These are phyloP conservation scores for Enteromius trimaculatus DNA, from an alignment of 2,797 vertebrate species.

Conservation along the genomic window DNA sequence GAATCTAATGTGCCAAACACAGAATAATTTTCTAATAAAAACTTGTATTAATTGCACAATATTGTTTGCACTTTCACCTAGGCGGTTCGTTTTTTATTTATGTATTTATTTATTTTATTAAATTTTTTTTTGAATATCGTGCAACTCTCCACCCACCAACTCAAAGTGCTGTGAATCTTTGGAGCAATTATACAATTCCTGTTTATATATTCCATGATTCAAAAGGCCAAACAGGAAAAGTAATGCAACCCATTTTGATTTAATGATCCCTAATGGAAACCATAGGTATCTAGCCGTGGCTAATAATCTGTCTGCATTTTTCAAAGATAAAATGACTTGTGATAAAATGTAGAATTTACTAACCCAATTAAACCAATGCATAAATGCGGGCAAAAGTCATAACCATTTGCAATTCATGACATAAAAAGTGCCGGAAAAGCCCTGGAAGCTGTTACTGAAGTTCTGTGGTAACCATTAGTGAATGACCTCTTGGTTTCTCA, in stretches of 20 bases:
- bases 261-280: conserved; percentile 78
- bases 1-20: neutral
- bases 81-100: too few species aligned
- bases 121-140: conserved; percentile 14
- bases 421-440: conserved; percentile 2
- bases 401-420: conserved; percentile 78
- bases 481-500: conserved; percentile 23
- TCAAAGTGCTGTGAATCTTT: conserved; percentile 5
- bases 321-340: conserved; percentile 61
- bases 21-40: conserved; percentile 1
- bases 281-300: conserved; percentile 62
- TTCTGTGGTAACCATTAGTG: conserved; percentile 32
- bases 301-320: conserved; percentile 53
- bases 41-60: neutral
- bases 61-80: neutral
- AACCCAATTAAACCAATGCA: conserved; percentile 71
- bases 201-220: conserved; percentile 31
- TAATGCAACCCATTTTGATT: conserved; percentile 72
- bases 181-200: conserved; percentile 39
- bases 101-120: too few species aligned
- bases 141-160: conserved; percentile 3
- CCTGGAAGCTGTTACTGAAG: conserved; percentile 63
- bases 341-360: conserved; percentile 72
- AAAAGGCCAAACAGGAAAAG: conserved; percentile 48
- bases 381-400: conserved; percentile 65